Percentiles rank a stretch among this genome's conserved stretches.
Evolutionary conservation across 1,140 invertebrate genomes (phyloP).

Genomic region (Drosophila tani): DNA sequence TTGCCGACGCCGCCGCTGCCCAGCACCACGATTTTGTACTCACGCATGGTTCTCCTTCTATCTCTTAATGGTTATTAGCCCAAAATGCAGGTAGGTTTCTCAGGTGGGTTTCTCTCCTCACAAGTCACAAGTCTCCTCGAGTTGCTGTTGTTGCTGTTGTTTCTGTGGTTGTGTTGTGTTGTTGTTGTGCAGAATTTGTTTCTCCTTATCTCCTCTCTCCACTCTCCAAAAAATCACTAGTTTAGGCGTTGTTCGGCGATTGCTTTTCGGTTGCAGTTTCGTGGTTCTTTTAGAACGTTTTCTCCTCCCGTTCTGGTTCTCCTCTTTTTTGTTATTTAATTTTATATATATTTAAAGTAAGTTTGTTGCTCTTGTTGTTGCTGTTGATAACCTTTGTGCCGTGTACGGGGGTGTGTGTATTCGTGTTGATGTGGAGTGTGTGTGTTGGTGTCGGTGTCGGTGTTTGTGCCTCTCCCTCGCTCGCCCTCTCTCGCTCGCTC

Average conservation of each 20-base stretch:
- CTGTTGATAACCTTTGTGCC: constrained; percentile 69
- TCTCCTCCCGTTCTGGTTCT: constrained; percentile 35
- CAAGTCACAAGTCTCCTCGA: constrained; percentile 31
- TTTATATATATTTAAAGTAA: constrained; percentile 58
- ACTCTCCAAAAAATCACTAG: constrained; percentile 67
- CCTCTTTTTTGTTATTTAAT: constrained; percentile 36
- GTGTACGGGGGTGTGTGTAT: constrained; percentile 43
- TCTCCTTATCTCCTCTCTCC: constrained; percentile 20
- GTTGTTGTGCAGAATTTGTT: constrained; percentile 27
- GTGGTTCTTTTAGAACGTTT: constrained; percentile 67
- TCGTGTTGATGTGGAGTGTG: constrained; percentile 25
- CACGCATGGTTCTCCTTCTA: constrained; percentile 90
- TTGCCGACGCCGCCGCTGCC: constrained; percentile 99
- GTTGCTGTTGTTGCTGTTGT: not conserved
- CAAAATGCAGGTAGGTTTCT: constrained; percentile 40
- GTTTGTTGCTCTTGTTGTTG: constrained; percentile 62
- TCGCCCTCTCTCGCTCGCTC: constrained; percentile 45
- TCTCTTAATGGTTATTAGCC: constrained; percentile 34
- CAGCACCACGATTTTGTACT: constrained; percentile 99
- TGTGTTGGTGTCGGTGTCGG: constrained; percentile 40
- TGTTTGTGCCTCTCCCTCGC: constrained; percentile 47
- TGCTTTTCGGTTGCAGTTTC: constrained; percentile 77
- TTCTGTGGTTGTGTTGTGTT: constrained; percentile 26
- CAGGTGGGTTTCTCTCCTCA: constrained; percentile 21
- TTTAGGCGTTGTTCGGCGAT: constrained; percentile 81